Base-by-base conservation (phyloP, 2,797 vertebrate species). In the Leptodactylus fallax region DNA sequence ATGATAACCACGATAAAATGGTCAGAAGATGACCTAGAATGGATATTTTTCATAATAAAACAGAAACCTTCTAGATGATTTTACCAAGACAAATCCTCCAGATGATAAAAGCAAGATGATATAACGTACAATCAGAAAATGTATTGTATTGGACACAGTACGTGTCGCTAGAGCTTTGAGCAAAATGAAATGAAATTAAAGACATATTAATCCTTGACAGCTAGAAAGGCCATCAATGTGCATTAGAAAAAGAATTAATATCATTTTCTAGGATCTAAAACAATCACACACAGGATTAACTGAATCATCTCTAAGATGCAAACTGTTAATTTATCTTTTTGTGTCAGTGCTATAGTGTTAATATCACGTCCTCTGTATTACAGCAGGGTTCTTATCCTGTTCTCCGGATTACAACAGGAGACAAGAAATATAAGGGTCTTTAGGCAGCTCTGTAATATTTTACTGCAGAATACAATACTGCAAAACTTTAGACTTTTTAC, bases 221-320 rank as follows among this genome's bases (percentile, higher is more conserved):
- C 77, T 76, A 72, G 58, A 88, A 76, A 81, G 78, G 85, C 67
- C 83, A 88, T 88, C 58, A 85, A 76, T 87, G 63, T 76, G 65
- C 67, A 88, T 88, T 85, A 85, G 78, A 69, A 85, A 69, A 71
- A 91, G 90, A 91, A 92, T 92, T 92, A 91, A 79, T 88, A 91
- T 82, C 89, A 90, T 89, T 90, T 76, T 90, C 90, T 90, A 93
- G 91, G 87, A 87, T 87, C 86, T 90, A 91, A 91, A 92, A 92
- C 90, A 92, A 90, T 88, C 87, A 92, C 91, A 91, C 91, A 88
- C 91, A 90, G 90, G 91, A 91, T 91, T 85, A 78, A 87, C 89
- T 90, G 84, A 87, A 88, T 92, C 92, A 92, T 93, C 91, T 92
- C 91, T 90, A 88, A 89, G 90, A 91, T 92, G 87, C 86, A 90